phyloP scores from a whole-genome alignment of 2,113 vertebrate species.

The Micromys minutus region DNA sequence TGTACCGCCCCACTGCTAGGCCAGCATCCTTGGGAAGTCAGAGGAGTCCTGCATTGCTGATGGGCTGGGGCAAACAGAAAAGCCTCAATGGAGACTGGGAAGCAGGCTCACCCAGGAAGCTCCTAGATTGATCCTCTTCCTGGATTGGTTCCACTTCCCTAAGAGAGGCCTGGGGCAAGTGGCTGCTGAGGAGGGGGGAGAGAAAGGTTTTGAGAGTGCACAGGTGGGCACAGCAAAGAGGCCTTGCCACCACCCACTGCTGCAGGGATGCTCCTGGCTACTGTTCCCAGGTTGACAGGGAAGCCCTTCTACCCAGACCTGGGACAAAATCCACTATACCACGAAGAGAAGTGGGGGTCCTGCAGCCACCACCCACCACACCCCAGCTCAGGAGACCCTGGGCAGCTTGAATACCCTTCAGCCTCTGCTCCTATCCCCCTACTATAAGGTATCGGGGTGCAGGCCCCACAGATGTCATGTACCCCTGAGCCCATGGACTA shows the following conservation, averaged over 20 bases:
- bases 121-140: background rate
- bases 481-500: no score
- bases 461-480: background rate
- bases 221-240: background rate
- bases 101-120: background rate
- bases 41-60: background rate
- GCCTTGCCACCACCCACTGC: background rate
- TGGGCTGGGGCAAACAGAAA: fast-evolving
- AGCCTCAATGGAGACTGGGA: background rate
- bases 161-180: background rate
- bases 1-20: background rate
- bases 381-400: no score
- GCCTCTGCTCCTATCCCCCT: background rate
- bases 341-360: background rate
- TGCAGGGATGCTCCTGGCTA: background rate
- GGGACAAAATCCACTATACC: fast-evolving
- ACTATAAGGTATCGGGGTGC: background rate
- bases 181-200: background rate
- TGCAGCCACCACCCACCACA: fast-evolving
- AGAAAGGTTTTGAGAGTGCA: background rate
- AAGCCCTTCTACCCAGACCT: background rate
- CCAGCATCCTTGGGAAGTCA: background rate
- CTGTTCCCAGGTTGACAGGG: background rate
- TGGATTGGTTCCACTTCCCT: background rate
- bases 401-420: background rate